Conservation (phyloP, 2,888 invertebrate species). For the Dastarcus helophoroides region DNA sequence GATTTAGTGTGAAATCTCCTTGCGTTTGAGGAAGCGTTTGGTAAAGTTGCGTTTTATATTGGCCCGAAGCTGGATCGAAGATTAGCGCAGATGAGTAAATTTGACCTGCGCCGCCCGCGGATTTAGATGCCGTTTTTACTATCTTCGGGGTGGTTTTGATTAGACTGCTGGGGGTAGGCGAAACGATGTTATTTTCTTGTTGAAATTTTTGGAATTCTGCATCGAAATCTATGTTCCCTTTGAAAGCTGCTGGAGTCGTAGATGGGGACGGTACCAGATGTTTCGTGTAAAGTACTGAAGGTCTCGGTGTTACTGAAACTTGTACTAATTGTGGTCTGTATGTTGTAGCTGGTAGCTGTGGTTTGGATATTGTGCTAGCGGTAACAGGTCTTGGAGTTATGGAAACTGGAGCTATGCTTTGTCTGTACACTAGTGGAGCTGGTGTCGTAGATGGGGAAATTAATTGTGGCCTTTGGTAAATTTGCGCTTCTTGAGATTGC, state of each 20-base stretch:
- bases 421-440: conserved; percentile 31
- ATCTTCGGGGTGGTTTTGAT: conserved; percentile 31
- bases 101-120: conserved; percentile 38
- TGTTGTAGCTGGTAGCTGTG: conserved; percentile 53
- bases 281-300: conserved; percentile 33
- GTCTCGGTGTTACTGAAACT: conserved; percentile 47
- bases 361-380: conserved; percentile 30
- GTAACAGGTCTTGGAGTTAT: conserved; percentile 51
- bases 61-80: conserved; percentile 64
- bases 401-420: conserved; percentile 40
- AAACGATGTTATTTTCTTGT: conserved; percentile 48
- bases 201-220: conserved; percentile 66
- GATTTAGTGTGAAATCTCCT: conserved; percentile 60
- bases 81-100: conserved; percentile 68
- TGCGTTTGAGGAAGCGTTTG: conserved; percentile 63
- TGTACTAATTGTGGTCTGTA: conserved; percentile 51
- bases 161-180: conserved; percentile 41
- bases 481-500: conserved; percentile 21
- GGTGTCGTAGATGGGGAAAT: conserved; percentile 42
- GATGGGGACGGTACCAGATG: conserved; percentile 24
- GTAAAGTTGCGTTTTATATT: conserved; percentile 67
- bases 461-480: conserved; percentile 25
- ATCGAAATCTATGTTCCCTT: conserved; percentile 48
- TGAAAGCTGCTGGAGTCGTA: conserved; percentile 23
- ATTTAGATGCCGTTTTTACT: conserved; percentile 29